phyloP scores from a whole-genome alignment of 64 coral and sea anemone genomes.

The Trachythela sp. region DNA sequence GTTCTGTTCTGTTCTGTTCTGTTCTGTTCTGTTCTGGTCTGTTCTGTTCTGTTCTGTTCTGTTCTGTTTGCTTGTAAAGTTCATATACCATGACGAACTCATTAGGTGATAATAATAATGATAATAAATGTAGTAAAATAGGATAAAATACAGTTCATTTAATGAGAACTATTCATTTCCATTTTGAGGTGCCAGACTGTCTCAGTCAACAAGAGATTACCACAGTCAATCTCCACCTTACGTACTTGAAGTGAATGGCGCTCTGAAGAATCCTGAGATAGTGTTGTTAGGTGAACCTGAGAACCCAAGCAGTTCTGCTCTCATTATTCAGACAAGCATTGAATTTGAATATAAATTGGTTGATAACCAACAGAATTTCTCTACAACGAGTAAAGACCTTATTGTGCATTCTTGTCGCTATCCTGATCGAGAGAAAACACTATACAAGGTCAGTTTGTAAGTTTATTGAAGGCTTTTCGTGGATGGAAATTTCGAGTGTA shows the following conservation, averaged over 20 bases:
- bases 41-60: too few species aligned
- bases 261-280: slow-evolving; percentile 77
- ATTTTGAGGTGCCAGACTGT: not conserved
- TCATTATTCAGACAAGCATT: slow-evolving; percentile 80
- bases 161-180: too few species aligned
- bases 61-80: too few species aligned
- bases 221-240: not conserved
- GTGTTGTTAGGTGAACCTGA: slow-evolving; percentile 71
- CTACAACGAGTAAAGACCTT: slow-evolving; percentile 46
- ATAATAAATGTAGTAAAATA: too few species aligned
- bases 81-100: too few species aligned
- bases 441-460: slow-evolving; percentile 60
- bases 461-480: too few species aligned
- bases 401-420: slow-evolving; percentile 73
- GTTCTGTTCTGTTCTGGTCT: too few species aligned
- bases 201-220: not conserved
- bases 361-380: slow-evolving; percentile 57
- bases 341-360: slow-evolving; percentile 67
- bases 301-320: slow-evolving; percentile 58
- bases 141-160: too few species aligned
- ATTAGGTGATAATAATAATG: too few species aligned
- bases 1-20: too few species aligned
- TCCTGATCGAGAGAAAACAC: slow-evolving; percentile 65
- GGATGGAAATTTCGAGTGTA: too few species aligned
- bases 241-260: slow-evolving; percentile 55